These are phyloP conservation scores for Phortica okadai DNA, from an alignment of 2,888 invertebrate genomes.

Conservation along the genomic window DNA sequence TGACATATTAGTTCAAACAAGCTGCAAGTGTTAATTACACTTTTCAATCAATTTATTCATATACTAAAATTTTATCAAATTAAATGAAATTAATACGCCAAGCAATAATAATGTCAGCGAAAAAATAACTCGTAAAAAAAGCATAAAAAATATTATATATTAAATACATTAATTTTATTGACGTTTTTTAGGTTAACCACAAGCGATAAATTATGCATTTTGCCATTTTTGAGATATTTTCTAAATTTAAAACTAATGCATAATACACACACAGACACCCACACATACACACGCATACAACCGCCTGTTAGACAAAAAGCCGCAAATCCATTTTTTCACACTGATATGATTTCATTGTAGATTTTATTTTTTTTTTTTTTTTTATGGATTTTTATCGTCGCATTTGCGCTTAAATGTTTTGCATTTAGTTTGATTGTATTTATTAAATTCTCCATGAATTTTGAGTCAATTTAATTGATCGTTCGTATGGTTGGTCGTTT, in stretches of 20 bases:
- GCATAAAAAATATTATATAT: too few relatives aligned
- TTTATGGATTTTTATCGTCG: not conserved
- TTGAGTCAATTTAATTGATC: not conserved
- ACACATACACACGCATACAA: not conserved
- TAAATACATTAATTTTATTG: not conserved
- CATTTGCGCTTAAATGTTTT: too few relatives aligned
- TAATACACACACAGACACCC: not conserved
- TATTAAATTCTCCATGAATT: not conserved
- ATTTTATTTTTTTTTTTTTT: not conserved
- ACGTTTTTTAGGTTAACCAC: not conserved
- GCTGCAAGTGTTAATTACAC: too few relatives aligned
- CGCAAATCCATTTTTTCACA: not conserved
- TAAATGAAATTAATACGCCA: not conserved
- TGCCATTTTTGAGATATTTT: not conserved
- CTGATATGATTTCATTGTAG: not conserved
- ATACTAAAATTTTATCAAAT: too few relatives aligned
- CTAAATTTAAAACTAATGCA: not conserved
- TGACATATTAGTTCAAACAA: too few relatives aligned
- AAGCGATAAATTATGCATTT: slow-evolving; percentile 8
- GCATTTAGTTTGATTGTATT: not conserved
- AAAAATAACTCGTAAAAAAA: too few relatives aligned
- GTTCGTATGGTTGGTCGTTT: not conserved
- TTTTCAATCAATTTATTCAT: too few relatives aligned
- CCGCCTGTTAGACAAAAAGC: too few relatives aligned
- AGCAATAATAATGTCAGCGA: not conserved